Evolutionary conservation across 2,888 invertebrate genomes (phyloP), one percentile per base, ranked within the genome.

Genomic region (Rosalia funebris): DNA sequence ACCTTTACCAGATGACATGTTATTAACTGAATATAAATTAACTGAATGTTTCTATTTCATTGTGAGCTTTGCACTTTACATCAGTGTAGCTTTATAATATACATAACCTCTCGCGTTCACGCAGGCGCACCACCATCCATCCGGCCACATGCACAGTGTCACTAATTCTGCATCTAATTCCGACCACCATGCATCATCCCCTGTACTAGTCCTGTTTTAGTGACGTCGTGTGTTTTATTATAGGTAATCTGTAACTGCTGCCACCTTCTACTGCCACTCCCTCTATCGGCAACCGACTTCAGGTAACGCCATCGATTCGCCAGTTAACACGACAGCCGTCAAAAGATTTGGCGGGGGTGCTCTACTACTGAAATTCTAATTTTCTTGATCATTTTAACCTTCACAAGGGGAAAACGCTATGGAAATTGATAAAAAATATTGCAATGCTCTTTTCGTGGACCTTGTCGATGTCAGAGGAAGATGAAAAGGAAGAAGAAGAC

Each of bases 171-270:
- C 36, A 54, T 32, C 34, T 39, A 48, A 37, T 48, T 36, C 37
- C 31, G 20, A 46, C 47, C 56, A 31, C n/a, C 31, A 39, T 41
- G 32, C 41, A 41, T 41, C 16, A 20, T 9, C 45, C 37, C 32
- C 1, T 44, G n/a, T 56, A 55, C 25, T 56, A 20, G 32, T 37
- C 34, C 47, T 44, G 16, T 47, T 60, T 55, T 62, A 60, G 62
- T 66, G 64, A 66, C 53, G 61, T 62, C 53, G 48, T 68, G 62
- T 66, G 58, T 72, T 70, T 72, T 68, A 68, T 81, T 81, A 74
- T 81, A 82, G 82, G 82, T 82, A 77, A 77, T 76, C 77, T 75
- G 75, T 81, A 79, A 79, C 73, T 71, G 77, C 75, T 72, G 78
- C 72, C 75, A 20, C 50, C 37, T 42, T 71, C 69, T 71, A 60